phyloP scores from a whole-genome alignment of 1,140 invertebrate genomes.

The Riptortus pedestris region DNA sequence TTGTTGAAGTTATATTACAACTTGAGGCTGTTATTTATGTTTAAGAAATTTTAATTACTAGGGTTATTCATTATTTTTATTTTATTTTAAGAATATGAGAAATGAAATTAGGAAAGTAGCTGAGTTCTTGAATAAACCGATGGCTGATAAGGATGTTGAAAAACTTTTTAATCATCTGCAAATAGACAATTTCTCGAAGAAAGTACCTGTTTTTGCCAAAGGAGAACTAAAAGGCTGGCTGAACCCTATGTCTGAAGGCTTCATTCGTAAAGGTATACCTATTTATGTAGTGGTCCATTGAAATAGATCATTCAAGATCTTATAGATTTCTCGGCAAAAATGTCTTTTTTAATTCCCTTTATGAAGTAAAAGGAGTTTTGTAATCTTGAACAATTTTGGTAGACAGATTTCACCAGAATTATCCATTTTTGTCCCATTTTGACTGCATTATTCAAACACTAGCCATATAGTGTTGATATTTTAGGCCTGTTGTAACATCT shows the following conservation, averaged over 20 bases:
- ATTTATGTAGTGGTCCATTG: too few species aligned
- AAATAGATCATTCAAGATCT: too few species aligned
- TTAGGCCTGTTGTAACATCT: too few species aligned
- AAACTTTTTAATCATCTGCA: slow-evolving; percentile 48
- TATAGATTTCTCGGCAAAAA: too few species aligned
- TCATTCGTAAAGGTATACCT: slow-evolving; percentile 31
- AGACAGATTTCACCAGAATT: too few species aligned
- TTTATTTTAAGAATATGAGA: slow-evolving; percentile 44
- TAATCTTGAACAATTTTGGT: too few species aligned
- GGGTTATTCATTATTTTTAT: not conserved
- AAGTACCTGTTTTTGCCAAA: slow-evolving; percentile 30
- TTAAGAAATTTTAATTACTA: not conserved
- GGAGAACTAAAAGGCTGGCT: slow-evolving; percentile 20
- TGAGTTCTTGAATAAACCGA: slow-evolving; percentile 50
- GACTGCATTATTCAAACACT: too few species aligned
- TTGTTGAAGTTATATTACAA: slow-evolving; percentile 7
- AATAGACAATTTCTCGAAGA: slow-evolving; percentile 35
- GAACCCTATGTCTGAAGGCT: slow-evolving; percentile 29
- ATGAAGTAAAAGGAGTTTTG: too few species aligned
- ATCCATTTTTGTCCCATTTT: too few species aligned
- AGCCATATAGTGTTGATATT: too few species aligned
- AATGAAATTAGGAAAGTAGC: slow-evolving; percentile 56
- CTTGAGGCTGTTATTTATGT: not conserved
- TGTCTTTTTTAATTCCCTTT: too few species aligned
- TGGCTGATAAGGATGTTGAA: slow-evolving; percentile 42